phyloP scores from a whole-genome alignment of 2,797 vertebrate genomes.

The Dallia pectoralis region DNA sequence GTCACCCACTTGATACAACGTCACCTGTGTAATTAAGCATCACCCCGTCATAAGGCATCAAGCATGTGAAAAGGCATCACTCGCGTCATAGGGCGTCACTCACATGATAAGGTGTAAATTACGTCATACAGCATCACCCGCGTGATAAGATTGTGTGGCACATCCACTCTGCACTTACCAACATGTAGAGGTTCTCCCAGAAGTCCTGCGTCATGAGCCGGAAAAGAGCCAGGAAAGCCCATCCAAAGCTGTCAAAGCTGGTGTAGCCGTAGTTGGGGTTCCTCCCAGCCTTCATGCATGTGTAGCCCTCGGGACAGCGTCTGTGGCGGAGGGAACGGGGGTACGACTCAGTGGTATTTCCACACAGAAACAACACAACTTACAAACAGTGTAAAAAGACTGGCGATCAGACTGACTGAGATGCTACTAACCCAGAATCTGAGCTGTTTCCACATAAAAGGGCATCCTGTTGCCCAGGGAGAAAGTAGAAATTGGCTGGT shows the following conservation, averaged over 20 bases:
- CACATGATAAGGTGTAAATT: neutral
- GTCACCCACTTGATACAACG: too few species aligned
- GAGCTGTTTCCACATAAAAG: constrained; percentile 98
- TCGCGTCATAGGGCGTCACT: too few species aligned
- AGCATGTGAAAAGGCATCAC: too few species aligned
- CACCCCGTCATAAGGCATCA: too few species aligned
- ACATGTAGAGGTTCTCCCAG: constrained; percentile 97
- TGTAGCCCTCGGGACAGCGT: constrained; percentile 95
- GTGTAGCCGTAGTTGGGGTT: constrained; percentile 99
- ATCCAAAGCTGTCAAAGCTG: constrained; percentile 98
- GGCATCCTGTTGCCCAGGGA: constrained; percentile 86
- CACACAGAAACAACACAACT: too few species aligned
- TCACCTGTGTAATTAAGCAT: too few species aligned
- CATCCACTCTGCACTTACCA: constrained; percentile 70
- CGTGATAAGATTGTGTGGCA: too few species aligned
- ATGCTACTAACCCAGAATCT: constrained; percentile 92
- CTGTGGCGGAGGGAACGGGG: constrained; percentile 60
- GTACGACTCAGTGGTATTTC: constrained; percentile 44
- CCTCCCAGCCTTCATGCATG: constrained; percentile 95
- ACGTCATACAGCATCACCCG: neutral
- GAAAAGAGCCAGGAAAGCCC: constrained; percentile 98
- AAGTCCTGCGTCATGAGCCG: constrained; percentile 99
- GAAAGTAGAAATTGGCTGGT: constrained; percentile 91
- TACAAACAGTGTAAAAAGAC: neutral
- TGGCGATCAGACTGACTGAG: neutral